phyloP scores from a whole-genome alignment of 2,888 invertebrate genomes.

The Cephus rjabovi region DNA sequence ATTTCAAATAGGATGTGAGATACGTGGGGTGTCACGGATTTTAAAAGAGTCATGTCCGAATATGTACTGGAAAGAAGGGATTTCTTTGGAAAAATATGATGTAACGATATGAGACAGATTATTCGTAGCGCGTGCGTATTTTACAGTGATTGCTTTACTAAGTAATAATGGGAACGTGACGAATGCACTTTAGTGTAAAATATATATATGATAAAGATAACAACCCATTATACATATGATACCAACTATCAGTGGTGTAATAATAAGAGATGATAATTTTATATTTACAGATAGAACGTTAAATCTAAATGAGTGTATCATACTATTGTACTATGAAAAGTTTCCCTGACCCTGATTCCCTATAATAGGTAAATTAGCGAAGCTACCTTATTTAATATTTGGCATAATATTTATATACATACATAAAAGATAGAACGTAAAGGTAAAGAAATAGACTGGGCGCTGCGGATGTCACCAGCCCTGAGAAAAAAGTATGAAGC shows the following conservation, averaged over 20 bases:
- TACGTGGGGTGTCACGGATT: background rate
- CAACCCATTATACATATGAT: slow-evolving; percentile 25
- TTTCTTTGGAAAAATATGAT: background rate
- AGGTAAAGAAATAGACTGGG: slow-evolving; percentile 39
- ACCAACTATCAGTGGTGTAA: slow-evolving; percentile 59
- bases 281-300: slow-evolving; percentile 58
- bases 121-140: slow-evolving; percentile 23
- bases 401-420: slow-evolving; percentile 60
- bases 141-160: slow-evolving; percentile 34
- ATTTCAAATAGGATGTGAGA: background rate
- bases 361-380: slow-evolving; percentile 55
- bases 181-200: slow-evolving; percentile 42
- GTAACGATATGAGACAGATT: slow-evolving; percentile 15
- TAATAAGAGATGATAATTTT: slow-evolving; percentile 65
- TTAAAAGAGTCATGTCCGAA: background rate
- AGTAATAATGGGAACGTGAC: slow-evolving; percentile 26
- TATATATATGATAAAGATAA: slow-evolving; percentile 31
- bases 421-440: slow-evolving; percentile 41
- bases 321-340: slow-evolving; percentile 52
- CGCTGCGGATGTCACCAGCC: slow-evolving; percentile 40
- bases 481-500: slow-evolving; percentile 63
- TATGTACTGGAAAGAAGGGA: background rate
- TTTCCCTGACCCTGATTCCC: slow-evolving; percentile 41
- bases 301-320: slow-evolving; percentile 54
- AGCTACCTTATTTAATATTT: slow-evolving; percentile 61